Base-by-base conservation (phyloP, 1,140 invertebrate genomes). In the Stegodyphus dumicola region DNA sequence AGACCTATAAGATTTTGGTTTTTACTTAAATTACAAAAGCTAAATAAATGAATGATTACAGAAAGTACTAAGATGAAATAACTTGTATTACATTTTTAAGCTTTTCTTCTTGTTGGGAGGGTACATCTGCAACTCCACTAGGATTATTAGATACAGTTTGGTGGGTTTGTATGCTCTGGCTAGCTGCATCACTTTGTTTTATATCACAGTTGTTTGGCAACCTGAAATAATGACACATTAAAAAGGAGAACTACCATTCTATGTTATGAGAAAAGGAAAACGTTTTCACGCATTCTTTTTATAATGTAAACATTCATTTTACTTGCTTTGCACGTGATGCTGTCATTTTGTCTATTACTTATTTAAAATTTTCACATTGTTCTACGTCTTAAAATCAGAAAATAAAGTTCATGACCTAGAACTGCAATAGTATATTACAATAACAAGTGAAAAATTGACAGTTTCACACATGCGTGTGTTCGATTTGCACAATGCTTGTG, bases 141-240 rank as follows among this genome's bases (percentile, higher is more conserved):
- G 48, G 49, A 74, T 69, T 54, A 85, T n/a, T 76, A 54, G 73
- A 15, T 60, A 76, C 7, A 69, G n/a, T 60, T 85, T 76, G 33
- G 66, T 67, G 51, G 54, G 33, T 64, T 77, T 85, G 81, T 52
- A 85, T 51, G 53, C 18, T 51, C 74, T n/a, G 60, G 33, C 13
- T 54, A 52, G 66, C 53, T 17, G 52, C 81, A 51, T 85, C 81
- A 83, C 75, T 83, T 56, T 83, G 48, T 56, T 85, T 85, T n/a
- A 85, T 77, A 85, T 85, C 81, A 85, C 81, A 85, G 74, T 66
- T 76, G 51, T 85, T 85, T 53, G 81, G 81, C 49, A 85, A 60
- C 73, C 81, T 85, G 56, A 6, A 60, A 60, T 10, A 5, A 60
- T 60, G 15, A 60, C 9, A 60, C 5, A 60, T 60, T 60, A 60